phyloP scores from a whole-genome alignment of 2,888 invertebrate genomes.

The Tuta absoluta region DNA sequence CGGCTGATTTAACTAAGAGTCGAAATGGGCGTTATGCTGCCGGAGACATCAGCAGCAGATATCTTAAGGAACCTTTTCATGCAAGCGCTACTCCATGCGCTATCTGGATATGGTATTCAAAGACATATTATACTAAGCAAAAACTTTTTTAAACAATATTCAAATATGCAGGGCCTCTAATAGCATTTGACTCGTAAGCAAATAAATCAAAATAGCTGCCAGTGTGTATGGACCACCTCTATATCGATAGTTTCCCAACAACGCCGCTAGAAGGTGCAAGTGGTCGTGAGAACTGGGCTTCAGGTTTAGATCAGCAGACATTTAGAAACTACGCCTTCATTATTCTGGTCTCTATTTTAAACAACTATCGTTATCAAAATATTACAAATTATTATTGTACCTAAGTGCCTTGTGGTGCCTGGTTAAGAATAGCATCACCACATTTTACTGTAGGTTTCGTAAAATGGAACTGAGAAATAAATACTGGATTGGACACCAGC shows the following conservation, averaged over 20 bases:
- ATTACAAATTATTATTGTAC: no score
- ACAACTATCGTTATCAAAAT: no score
- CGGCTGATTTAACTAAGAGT: no score
- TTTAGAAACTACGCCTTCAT: background rate
- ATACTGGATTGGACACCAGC: no score
- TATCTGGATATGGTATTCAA: no score
- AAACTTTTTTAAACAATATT: background rate
- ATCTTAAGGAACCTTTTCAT: no score
- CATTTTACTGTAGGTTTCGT: no score
- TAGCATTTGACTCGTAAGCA: background rate
- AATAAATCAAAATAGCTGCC: conserved; percentile 18
- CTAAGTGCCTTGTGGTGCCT: background rate
- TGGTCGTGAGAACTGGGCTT: conserved; percentile 20
- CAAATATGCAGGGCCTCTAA: background rate
- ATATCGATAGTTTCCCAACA: conserved; percentile 20
- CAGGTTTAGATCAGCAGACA: background rate
- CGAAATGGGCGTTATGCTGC: no score
- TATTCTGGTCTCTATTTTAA: background rate
- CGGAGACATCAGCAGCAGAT: no score
- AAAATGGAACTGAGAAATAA: no score
- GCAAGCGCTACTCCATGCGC: no score
- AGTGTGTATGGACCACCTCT: conserved; percentile 10
- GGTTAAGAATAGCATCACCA: no score
- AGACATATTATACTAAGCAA: background rate
- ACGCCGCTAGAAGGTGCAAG: conserved; percentile 12